phyloP scores from a whole-genome alignment of 2,113 vertebrate genomes.

The Trogon surrucura region DNA sequence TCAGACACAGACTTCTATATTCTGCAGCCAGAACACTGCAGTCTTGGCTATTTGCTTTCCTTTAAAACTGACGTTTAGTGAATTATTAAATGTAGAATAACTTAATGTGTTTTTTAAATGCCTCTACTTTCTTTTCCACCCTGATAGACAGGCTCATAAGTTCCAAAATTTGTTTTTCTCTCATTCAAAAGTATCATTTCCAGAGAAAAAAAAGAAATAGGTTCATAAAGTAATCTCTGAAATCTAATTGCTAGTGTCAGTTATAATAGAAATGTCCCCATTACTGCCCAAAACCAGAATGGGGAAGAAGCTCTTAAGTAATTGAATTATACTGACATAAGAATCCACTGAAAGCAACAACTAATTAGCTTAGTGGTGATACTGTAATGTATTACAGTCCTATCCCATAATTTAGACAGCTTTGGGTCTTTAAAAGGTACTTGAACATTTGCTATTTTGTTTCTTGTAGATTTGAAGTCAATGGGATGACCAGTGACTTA shows the following conservation, averaged over 20 bases:
- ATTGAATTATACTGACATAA: conserved; percentile 35
- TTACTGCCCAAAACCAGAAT: background rate
- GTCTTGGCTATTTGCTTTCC: background rate
- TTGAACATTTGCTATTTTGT: background rate
- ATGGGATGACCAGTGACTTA: background rate
- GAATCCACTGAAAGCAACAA: conserved; percentile 2
- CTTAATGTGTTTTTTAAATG: background rate
- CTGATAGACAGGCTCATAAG: background rate
- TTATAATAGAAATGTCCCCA: background rate
- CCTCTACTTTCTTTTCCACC: background rate
- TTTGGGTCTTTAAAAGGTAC: background rate
- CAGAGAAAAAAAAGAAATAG: background rate
- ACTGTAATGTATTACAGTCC: background rate
- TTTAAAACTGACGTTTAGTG: background rate
- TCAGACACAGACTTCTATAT: background rate
- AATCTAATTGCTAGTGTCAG: conserved; percentile 9
- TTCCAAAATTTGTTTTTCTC: background rate
- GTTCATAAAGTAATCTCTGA: conserved; percentile 4
- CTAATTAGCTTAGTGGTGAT: conserved; percentile 21
- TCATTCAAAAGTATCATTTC: background rate
- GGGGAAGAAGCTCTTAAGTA: background rate
- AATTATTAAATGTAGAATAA: background rate
- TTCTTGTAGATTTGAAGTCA: conserved; percentile 36
- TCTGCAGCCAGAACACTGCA: background rate
- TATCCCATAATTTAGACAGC: conserved; percentile 12